phyloP scores from a whole-genome alignment of 2,888 invertebrate genomes.

The Rhagophthalmus giganteus region DNA sequence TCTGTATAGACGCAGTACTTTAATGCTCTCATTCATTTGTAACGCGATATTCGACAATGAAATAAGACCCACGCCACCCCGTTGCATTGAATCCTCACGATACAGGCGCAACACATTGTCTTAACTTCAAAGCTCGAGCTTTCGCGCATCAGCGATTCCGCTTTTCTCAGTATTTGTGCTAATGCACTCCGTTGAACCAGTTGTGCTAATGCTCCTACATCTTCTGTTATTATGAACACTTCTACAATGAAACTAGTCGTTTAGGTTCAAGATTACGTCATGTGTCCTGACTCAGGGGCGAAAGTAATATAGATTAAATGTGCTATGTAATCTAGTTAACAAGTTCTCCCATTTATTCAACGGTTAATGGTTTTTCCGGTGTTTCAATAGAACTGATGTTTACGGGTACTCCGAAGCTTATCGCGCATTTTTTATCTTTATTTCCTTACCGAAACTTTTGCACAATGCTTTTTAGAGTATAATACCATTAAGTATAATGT shows the following conservation, averaged over 20 bases:
- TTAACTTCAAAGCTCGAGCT: conserved; percentile 22
- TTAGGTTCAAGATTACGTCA: conserved; percentile 17
- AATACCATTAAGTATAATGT: no score
- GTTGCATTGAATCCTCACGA: conserved; percentile 12
- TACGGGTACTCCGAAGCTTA: no score
- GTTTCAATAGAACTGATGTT: conserved; percentile 5
- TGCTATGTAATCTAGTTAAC: conserved; percentile 12
- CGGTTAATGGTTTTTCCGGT: conserved; percentile 9
- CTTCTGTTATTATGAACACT: conserved; percentile 23
- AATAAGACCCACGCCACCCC: conserved; percentile 2
- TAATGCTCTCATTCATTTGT: conserved; percentile 13
- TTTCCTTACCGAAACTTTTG: no score
- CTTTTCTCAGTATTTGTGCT: conserved; percentile 23
- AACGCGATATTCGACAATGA: conserved; percentile 12
- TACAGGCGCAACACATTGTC: conserved; percentile 22
- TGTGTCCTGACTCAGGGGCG: conserved; percentile 12
- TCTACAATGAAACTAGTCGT: conserved; percentile 15
- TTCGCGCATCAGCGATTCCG: conserved; percentile 20
- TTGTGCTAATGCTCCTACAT: conserved; percentile 18
- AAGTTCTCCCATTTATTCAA: conserved; percentile 7
- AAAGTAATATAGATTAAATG: conserved; percentile 16
- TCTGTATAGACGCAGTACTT: conserved; percentile 1
- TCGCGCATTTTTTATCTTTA: no score
- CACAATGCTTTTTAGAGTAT: no score
- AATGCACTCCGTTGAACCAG: conserved; percentile 24